phyloP scores from a whole-genome alignment of 1,140 invertebrate genomes.

The Hylyphantes graminicola region DNA sequence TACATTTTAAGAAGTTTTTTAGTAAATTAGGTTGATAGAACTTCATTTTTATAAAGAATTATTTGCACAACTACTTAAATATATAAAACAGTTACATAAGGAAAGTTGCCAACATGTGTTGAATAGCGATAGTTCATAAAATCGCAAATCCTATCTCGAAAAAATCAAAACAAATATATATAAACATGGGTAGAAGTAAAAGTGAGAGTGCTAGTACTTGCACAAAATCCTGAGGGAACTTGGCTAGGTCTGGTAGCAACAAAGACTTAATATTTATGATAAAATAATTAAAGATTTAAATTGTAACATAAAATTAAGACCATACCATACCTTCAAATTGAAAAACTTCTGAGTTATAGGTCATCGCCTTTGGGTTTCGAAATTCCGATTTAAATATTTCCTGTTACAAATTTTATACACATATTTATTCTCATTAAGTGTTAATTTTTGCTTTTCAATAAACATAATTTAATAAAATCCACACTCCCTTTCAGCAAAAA shows the following conservation, averaged over 20 bases:
- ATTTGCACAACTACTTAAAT: constrained; percentile 1
- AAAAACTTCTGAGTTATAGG: constrained; percentile 1
- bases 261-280: background rate
- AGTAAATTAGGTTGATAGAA: background rate
- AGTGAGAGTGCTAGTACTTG: constrained; percentile 27
- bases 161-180: background rate
- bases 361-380: background rate
- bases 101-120: too few species aligned
- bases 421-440: too few species aligned
- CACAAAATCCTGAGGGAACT: background rate
- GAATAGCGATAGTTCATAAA: too few species aligned
- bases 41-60: constrained; percentile 4
- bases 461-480: too few species aligned
- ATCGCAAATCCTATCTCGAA: too few species aligned
- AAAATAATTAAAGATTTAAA: background rate
- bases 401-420: background rate
- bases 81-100: background rate
- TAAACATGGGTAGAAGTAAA: background rate
- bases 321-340: background rate
- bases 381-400: background rate
- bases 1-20: constrained; percentile 54
- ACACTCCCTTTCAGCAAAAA: too few species aligned
- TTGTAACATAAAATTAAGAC: background rate
- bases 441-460: too few species aligned
- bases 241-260: background rate